Base-by-base conservation (phyloP, 2,797 vertebrate species). In the Lacerta bilineata region DNA sequence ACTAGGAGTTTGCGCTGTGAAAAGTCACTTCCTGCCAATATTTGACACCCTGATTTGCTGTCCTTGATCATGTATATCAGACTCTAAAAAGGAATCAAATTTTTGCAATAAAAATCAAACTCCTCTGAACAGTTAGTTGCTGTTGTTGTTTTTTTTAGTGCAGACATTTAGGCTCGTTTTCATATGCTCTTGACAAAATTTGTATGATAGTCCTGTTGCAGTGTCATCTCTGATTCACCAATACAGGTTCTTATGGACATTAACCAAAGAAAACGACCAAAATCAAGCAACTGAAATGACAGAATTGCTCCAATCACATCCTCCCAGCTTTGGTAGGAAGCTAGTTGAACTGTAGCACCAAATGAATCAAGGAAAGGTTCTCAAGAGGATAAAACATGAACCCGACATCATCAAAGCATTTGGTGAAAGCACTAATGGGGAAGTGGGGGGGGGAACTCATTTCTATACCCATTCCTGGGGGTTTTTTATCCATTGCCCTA, bases 291-390 rank as follows among this genome's bases (percentile, higher is more conserved):
- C 79, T 25, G 20, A 61, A 61, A 39, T 80, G 79, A 61, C 79
- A 36, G n/a, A 80, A n/a, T 61, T 80, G 79, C 15, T 33, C 77
- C 55, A 61, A 61, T 61, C 33, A 39, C 17, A 59, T 80, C 8
- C 79, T 80, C n/a, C 33, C 36, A 59, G 79, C 61, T 39, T 80
- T 80, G 79, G 33, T n/a, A 61, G 79, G 55, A 64, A 80, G 36
- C 79, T 80, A n/a, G 55, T 59, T 50, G 59, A 61, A 55, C n/a
- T 33, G 36, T 61, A 61, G 55, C 25, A 25, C 50, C 23, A 13
- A 80, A 80, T 61, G 55, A 80, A 61, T 80, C 50, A 80, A 80
- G 78, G 55, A 61, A 61, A n/a, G 23, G 13, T 36, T 61, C 55
- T 61, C 55, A 80, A 80, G 55, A 61, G 79, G 55, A 39, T 80